phyloP scores from a whole-genome alignment of 2,888 invertebrate species.

The Meteorus colon region DNA sequence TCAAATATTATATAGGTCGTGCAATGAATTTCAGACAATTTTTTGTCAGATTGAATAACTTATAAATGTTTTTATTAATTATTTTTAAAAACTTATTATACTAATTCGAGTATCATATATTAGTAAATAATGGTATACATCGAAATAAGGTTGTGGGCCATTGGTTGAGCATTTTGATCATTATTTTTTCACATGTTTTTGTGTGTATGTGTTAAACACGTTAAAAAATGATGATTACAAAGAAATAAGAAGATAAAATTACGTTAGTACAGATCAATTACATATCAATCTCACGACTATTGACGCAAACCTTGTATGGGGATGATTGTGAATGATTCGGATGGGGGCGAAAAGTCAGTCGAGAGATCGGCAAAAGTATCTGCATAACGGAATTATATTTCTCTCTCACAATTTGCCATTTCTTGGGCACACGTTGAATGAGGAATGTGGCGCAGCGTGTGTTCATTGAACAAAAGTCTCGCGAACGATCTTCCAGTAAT shows the following conservation, averaged over 20 bases:
- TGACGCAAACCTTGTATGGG: slow-evolving; percentile 70
- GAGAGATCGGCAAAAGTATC: slow-evolving; percentile 44
- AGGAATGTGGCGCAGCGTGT: slow-evolving; percentile 33
- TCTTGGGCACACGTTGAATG: slow-evolving; percentile 35
- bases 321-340: slow-evolving; percentile 68
- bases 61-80: slow-evolving; percentile 42
- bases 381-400: slow-evolving; percentile 19
- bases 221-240: slow-evolving; percentile 20
- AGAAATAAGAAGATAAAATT: slow-evolving; percentile 29
- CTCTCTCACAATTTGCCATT: slow-evolving; percentile 4
- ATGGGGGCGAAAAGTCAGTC: slow-evolving; percentile 70
- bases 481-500: neutral
- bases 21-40: slow-evolving; percentile 36
- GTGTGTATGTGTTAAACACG: neutral
- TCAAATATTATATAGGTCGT: slow-evolving; percentile 29
- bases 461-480: slow-evolving; percentile 10
- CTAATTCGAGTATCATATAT: slow-evolving; percentile 45
- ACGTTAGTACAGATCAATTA: slow-evolving; percentile 10
- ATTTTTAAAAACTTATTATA: slow-evolving; percentile 43
- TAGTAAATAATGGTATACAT: slow-evolving; percentile 47
- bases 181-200: slow-evolving; percentile 19
- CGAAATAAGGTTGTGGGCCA: slow-evolving; percentile 34
- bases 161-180: slow-evolving; percentile 39
- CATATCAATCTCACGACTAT: slow-evolving; percentile 57
- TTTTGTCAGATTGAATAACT: slow-evolving; percentile 41